These are phyloP conservation scores for Pollenia angustigena DNA, from an alignment of 2,888 invertebrate species.

Conservation along the genomic window DNA sequence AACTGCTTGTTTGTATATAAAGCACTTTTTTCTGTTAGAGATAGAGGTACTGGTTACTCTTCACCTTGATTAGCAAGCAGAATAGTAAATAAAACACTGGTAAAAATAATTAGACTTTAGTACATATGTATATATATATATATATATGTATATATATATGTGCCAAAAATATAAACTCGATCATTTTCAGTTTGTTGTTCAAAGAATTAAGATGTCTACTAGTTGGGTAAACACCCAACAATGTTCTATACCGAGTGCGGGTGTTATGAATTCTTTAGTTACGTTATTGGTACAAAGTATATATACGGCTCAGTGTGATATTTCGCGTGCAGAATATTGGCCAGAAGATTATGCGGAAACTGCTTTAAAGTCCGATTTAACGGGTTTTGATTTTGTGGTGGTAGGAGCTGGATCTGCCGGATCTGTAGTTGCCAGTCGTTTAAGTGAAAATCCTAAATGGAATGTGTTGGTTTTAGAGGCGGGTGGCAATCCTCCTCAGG, in stretches of 20 bases:
- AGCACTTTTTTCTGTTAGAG: too few species aligned
- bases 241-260: constrained; percentile 76
- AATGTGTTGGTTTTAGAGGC: constrained; percentile 85
- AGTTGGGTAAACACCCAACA: constrained; percentile 23
- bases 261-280: constrained; percentile 84
- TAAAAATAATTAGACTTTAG: too few species aligned
- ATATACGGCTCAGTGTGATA: constrained; percentile 86
- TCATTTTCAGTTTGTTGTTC: too few species aligned
- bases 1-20: too few species aligned
- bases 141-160: too few species aligned
- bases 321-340: constrained; percentile 85
- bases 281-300: constrained; percentile 85
- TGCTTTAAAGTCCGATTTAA: constrained; percentile 79
- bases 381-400: constrained; percentile 83
- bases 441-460: constrained; percentile 84
- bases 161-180: too few species aligned
- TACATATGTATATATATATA: too few species aligned
- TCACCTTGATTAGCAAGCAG: too few species aligned
- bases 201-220: too few species aligned
- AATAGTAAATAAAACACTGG: too few species aligned
- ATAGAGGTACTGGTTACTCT: too few species aligned
- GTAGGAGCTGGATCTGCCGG: constrained; percentile 85
- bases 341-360: constrained; percentile 85
- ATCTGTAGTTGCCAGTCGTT: constrained; percentile 84
- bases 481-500: constrained; percentile 84